Base-by-base conservation (phyloP, 2,797 vertebrate species). In the Allenopithecus nigroviridis region DNA sequence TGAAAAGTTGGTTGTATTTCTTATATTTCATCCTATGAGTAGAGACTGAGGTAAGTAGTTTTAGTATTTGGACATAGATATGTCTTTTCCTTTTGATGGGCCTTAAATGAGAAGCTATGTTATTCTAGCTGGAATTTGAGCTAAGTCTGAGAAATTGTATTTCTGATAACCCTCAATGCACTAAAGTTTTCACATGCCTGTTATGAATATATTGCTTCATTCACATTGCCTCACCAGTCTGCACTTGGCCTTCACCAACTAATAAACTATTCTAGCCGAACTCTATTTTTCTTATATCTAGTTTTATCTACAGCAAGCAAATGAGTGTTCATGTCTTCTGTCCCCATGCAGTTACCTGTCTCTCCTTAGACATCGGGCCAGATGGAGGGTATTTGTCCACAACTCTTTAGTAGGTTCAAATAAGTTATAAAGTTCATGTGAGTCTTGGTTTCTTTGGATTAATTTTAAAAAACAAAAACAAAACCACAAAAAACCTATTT, bases 311-410 rank as follows among this genome's bases (percentile, higher is more conserved):
- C 3, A 28, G 1, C 5, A 86, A 24, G 36, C 19, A 48, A 90
- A 26, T 48, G 5, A 53, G 26, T 22, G 14, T 0, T 76, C 21
- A 7, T 4, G 1, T 8, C 5, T 76, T 28, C 59, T 78, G 26
- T 12, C 8, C 3, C 1, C 10, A 1, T 4, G 2, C 11, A 41
- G 24, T 53, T 3, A 78, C 16, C 10, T 46, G 1, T 80, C 39
- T 78, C 16, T 48, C 36, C 26, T 50, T 87, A 68, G 43, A 43
- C 8, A 59, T 89, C 57, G 55, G 46, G 11, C 4, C n/a, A 53
- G 26, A 53, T 53, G 13, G 84, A 78, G 26, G 2, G 11, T 41
- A 41, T 24, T 19, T n/a, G 68, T 85, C n/a, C 2, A 76, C n/a
- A 88, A 39, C 53, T 76, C 8, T 84, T 85, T 76, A 41, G 53